Evolutionary conservation across 2,797 vertebrate species (phyloP).

Genomic region (Chelmon rostratus): DNA sequence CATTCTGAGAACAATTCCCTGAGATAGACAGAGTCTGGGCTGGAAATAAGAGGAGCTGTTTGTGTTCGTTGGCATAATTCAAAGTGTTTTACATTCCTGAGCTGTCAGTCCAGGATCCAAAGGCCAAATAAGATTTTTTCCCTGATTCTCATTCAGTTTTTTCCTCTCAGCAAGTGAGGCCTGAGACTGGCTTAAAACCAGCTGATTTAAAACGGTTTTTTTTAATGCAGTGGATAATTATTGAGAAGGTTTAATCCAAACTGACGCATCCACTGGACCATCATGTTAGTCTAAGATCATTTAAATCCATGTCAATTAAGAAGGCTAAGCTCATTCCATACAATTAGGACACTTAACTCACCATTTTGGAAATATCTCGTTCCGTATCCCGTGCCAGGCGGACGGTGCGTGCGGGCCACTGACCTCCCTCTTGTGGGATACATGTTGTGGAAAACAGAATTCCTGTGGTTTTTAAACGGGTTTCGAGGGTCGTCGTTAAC

Average conservation of each 20-base stretch:
- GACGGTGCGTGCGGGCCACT: slow-evolving; percentile 63
- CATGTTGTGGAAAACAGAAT: slow-evolving; percentile 85
- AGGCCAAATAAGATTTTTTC: slow-evolving; percentile 14
- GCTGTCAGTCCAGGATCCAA: slow-evolving; percentile 26
- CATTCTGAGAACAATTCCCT: slow-evolving; percentile 13
- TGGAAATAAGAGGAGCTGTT: slow-evolving; percentile 41
- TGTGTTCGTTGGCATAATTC: slow-evolving; percentile 55
- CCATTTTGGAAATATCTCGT: slow-evolving; percentile 89
- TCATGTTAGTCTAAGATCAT: neutral
- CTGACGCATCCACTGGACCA: slow-evolving; percentile 1
- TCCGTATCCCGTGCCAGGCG: slow-evolving; percentile 82
- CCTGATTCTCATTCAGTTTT: slow-evolving; percentile 7
- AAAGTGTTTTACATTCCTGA: slow-evolving; percentile 56
- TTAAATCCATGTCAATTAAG: neutral
- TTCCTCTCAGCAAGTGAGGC: neutral
- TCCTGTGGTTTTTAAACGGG: slow-evolving; percentile 81
- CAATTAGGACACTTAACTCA: slow-evolving; percentile 58
- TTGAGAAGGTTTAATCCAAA: neutral
- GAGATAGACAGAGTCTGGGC: slow-evolving; percentile 7
- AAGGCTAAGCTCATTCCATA: neutral
- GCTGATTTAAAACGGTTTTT: neutral
- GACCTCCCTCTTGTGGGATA: slow-evolving; percentile 74
- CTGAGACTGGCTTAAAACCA: neutral
- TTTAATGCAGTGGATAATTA: neutral
- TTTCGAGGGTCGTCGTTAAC: slow-evolving; percentile 85